Base-by-base conservation (phyloP, 2,888 invertebrate species). In the Venusia cambrica region DNA sequence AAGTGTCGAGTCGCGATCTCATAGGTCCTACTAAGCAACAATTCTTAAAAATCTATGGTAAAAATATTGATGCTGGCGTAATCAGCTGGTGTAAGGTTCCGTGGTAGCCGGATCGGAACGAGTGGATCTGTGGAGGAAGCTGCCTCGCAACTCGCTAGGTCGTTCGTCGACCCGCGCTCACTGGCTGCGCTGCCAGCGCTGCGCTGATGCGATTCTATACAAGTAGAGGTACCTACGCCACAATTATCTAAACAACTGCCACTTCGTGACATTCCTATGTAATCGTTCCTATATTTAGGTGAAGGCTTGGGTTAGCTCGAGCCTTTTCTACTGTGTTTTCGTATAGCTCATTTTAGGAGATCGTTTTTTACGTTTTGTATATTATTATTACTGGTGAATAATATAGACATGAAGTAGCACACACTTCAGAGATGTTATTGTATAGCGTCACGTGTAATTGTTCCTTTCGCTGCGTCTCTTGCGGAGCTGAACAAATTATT, bases 211-310 rank as follows among this genome's bases (percentile, higher is more conserved):
- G 72, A 78, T 80, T 80, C 80, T 81, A 73, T 76, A 73, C n/a
- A n/a, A n/a, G n/a, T n/a, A n/a, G n/a, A n/a, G n/a, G n/a, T n/a
- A n/a, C n/a, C n/a, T 73, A 74, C 72, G 63, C 73, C 67, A 59
- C 67, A 68, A 83, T 83, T 77, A 81, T 76, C 79, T 71, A 72
- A 77, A 80, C 78, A 67, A 64, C 69, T 70, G 73, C 73, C 66
- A 66, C 76, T 73, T 81, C 83, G 85, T 81, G 83, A 80, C 83
- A 84, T 83, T 79, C 85, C 81, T 71, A 72, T 72, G 75, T 81
- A 80, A 85, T 77, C 68, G 71, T 72, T 66, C 54, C 62, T 56
- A 61, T 76, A 84, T 81, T 72, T 83, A 56, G 84, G 85, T 83
- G 80, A 83, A 84, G 85, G 85, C 68, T 73, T 57, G 54, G 67